Evolutionary conservation across 2,888 invertebrate species (phyloP), one percentile per base, ranked within the genome.

Genomic region (Caenorhabditis drosophilae): DNA sequence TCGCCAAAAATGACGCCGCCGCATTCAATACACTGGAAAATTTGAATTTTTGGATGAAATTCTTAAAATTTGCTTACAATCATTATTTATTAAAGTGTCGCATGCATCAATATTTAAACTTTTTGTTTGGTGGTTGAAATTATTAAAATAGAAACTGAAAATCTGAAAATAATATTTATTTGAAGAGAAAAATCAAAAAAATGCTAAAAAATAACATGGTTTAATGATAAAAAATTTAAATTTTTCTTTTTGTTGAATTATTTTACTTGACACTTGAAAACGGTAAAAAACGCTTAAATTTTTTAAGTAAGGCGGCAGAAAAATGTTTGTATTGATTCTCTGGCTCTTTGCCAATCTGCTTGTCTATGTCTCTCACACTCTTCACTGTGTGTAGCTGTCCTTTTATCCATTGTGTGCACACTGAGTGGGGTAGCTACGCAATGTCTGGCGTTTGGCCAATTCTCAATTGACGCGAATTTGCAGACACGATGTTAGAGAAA

Each of bases 11-110:
- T 46, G 22, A 42, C 20, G 23, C 46, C 49, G 41, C 67, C 67
- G 22, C 67, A 67, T 50, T 67, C 67, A 22, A 61, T 54, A 34
- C 67, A 67, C 67, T 67, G 23, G 42, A 60, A 2, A 16, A 35
- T 34, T 38, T 40, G 25, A 11, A 22, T 18, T 3, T 35, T 47
- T 46, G 16, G 9, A 18, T 16, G 31, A 7, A 9, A 9, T 46
- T 16, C 26, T 23, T 18, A 7, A 46, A 12, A 9, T 46, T n/a
- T 16, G 35, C 47, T 47, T 22, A 47, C 47, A 35, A 47, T 47
- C 47, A 47, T 47, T 46, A 11, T 44, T 38, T 38, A n/a, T 38
- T 38, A 18, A 9, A 38, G n/a, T n/a, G 6, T 38, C 15, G 7
- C n/a, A 16, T n/a, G 38, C n/a, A 6, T 38, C 38, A 38, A n/a